Evolutionary conservation across 2,113 vertebrate genomes (phyloP).

Genomic region (Brachypteracias leptosomus): DNA sequence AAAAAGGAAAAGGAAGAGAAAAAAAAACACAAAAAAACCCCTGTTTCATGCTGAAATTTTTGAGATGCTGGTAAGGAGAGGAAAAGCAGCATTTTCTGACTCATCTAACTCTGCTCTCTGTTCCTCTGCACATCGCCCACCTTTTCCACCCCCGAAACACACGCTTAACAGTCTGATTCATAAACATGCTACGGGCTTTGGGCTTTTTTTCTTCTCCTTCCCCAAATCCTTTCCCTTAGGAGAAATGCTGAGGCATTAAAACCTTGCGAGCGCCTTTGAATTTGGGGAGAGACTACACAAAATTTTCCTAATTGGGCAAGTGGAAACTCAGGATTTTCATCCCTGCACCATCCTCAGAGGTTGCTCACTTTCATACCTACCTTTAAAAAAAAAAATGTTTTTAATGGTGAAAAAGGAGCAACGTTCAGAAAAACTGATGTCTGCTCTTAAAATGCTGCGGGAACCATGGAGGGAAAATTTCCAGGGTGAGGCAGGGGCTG

Average conservation of each 20-base stretch:
- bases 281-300: background rate
- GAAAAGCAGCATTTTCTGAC: slow-evolving; percentile 62
- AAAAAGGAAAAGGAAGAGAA: background rate
- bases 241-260: slow-evolving; percentile 33
- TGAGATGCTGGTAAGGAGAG: background rate
- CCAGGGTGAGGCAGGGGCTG: background rate
- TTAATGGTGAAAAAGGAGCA: background rate
- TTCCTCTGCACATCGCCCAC: slow-evolving; percentile 66
- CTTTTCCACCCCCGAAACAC: slow-evolving; percentile 63
- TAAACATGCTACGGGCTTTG: slow-evolving; percentile 10
- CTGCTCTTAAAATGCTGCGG: background rate
- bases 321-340: background rate
- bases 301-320: background rate
- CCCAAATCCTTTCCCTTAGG: slow-evolving; percentile 24
- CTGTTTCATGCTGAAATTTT: slow-evolving; percentile 5
- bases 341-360: background rate
- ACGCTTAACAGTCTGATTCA: slow-evolving; percentile 65
- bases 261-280: background rate
- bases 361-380: background rate
- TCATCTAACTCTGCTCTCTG: slow-evolving; percentile 61
- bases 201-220: background rate
- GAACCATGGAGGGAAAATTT: background rate
- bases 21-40: background rate
- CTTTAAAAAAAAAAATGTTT: background rate
- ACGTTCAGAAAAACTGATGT: background rate